Conservation (phyloP, 2,113 vertebrate species). For the Myrmophylax atrothorax region DNA sequence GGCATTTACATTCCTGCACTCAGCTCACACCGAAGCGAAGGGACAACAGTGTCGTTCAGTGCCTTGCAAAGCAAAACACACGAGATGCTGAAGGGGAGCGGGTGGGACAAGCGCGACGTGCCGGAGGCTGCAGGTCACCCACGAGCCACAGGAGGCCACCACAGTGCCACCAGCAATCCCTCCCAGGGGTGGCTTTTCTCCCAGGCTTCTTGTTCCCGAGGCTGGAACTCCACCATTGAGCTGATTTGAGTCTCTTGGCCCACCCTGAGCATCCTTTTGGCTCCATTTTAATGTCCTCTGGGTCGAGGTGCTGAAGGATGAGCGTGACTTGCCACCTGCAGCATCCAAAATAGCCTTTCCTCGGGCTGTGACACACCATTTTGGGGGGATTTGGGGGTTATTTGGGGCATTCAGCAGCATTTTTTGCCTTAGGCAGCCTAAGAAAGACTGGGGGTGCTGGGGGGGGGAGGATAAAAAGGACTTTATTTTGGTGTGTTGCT, state of each 20-base stretch:
- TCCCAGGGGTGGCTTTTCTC: neutral
- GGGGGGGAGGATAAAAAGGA: fast-evolving
- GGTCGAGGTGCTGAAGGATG: neutral
- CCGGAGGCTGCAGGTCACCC: neutral
- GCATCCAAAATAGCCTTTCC: neutral
- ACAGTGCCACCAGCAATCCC: neutral
- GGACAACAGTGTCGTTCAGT: neutral
- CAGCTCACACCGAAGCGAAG: neutral
- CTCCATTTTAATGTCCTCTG: neutral
- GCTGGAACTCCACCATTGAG: fast-evolving
- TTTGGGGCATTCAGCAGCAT: neutral
- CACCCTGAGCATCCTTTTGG: neutral
- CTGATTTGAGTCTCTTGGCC: neutral
- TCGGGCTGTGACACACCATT: fast-evolving
- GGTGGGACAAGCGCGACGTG: neutral
- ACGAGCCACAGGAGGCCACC: neutral
- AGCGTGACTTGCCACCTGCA: fast-evolving
- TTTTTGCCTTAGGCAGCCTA: neutral
- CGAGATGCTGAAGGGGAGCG: neutral
- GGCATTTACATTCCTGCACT: neutral
- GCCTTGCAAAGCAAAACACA: slow-evolving; percentile 9
- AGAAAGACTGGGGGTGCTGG: neutral
- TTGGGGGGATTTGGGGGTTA: fast-evolving
- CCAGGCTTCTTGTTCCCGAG: neutral
- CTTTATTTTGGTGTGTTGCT: neutral